Conservation (phyloP, 2,888 invertebrate species). For the Hydrotaea diabolus region DNA sequence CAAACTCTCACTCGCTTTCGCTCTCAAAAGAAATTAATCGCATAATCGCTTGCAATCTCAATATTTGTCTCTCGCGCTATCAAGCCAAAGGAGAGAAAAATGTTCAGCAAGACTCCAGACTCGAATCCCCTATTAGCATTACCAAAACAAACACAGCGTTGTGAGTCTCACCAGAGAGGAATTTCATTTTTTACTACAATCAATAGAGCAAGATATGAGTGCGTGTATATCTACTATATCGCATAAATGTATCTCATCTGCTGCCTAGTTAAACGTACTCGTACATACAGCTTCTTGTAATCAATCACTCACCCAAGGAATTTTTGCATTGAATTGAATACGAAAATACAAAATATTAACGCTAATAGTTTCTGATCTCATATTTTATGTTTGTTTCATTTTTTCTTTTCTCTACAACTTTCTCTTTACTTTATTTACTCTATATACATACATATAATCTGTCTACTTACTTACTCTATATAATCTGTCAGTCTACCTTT, state of each 20-base stretch:
- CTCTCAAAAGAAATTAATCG: background rate
- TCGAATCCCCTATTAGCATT: too few relatives aligned
- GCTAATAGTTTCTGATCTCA: background rate
- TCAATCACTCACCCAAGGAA: background rate
- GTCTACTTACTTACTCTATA: background rate
- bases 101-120: background rate
- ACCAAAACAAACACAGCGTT: too few relatives aligned
- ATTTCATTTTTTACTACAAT: background rate
- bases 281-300: background rate
- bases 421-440: background rate
- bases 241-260: background rate
- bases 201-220: background rate
- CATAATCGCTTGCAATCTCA: background rate
- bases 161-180: background rate
- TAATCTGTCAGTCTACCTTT: background rate
- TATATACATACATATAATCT: too few relatives aligned
- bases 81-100: background rate
- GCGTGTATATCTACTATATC: too few relatives aligned
- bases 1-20: too few relatives aligned
- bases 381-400: background rate
- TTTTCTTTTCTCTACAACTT: background rate
- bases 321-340: conserved; percentile 9
- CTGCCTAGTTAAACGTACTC: too few relatives aligned
- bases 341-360: background rate
- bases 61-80: background rate